These are phyloP conservation scores for Zaprionus ghesquierei DNA, from an alignment of 1,140 invertebrate species.

Conservation along the genomic window DNA sequence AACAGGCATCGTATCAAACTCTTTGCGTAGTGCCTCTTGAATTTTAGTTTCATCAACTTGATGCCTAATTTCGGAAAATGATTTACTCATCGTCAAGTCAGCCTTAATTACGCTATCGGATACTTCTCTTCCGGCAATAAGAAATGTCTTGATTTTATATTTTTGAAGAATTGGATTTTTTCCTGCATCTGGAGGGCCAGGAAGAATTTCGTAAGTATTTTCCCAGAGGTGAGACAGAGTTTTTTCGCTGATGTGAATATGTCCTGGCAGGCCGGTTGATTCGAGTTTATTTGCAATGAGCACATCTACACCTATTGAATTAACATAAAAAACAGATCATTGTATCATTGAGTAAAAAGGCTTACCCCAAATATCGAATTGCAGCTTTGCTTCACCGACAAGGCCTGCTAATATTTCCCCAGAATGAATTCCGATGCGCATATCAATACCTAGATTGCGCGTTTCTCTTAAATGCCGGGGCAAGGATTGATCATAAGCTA, in stretches of 20 bases:
- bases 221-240: constrained; percentile 86
- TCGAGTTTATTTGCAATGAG: constrained; percentile 97
- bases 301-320: constrained; percentile 86
- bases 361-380: constrained; percentile 97
- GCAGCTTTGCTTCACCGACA: constrained; percentile 95
- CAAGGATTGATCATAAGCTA: too few relatives aligned
- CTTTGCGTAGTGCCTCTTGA: constrained; percentile 23
- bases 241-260: constrained; percentile 91
- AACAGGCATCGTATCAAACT: constrained; percentile 74
- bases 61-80: too few relatives aligned
- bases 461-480: constrained; percentile 84
- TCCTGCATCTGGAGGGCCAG: constrained; percentile 85
- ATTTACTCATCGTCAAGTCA: not conserved
- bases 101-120: not conserved
- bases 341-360: too few relatives aligned
- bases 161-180: constrained; percentile 87
- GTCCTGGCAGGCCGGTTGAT: constrained; percentile 92
- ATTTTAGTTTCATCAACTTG: too few relatives aligned
- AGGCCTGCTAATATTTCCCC: constrained; percentile 95
- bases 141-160: constrained; percentile 88
- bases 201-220: constrained; percentile 74
- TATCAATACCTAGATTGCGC: constrained; percentile 91
- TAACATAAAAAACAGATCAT: too few relatives aligned
- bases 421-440: constrained; percentile 98
- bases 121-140: constrained; percentile 84